Evolutionary conservation across 2,113 vertebrate species (phyloP).

Genomic region (Rhinogobius similis): DNA sequence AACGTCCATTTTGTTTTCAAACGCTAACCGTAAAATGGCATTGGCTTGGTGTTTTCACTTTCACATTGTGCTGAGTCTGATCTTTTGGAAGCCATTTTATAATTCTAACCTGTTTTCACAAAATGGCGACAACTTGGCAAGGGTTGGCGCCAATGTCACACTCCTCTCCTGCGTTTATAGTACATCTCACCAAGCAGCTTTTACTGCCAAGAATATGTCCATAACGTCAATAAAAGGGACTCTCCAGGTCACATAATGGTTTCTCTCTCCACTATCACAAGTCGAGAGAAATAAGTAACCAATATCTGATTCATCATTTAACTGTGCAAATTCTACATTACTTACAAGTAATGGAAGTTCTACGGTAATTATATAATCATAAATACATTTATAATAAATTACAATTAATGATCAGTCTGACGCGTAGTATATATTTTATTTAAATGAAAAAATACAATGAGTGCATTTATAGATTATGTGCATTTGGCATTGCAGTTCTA

Average conservation of each 20-base stretch:
- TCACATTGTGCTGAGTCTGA: background rate
- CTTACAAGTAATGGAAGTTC: background rate
- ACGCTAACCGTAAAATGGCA: conserved; percentile 29
- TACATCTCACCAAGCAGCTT: conserved; percentile 14
- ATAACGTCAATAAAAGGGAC: conserved; percentile 11
- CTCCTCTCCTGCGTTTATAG: background rate
- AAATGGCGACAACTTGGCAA: conserved; percentile 27
- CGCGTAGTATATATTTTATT: too few species aligned
- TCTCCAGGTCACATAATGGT: background rate
- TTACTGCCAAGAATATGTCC: conserved; percentile 19
- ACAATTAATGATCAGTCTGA: too few species aligned
- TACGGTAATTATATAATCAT: background rate
- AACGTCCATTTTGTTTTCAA: conserved; percentile 14
- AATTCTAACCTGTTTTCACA: background rate
- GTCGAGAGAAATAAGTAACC: background rate
- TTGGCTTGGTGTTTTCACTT: accelerated
- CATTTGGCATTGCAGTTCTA: background rate
- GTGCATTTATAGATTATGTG: background rate
- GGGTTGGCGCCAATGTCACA: conserved; percentile 1
- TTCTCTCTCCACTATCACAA: background rate
- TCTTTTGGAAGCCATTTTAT: background rate
- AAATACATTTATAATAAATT: background rate
- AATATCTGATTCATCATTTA: background rate
- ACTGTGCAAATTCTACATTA: background rate
- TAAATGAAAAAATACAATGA: background rate